phyloP scores from a whole-genome alignment of 2,888 invertebrate genomes.

The Seira ritae region DNA sequence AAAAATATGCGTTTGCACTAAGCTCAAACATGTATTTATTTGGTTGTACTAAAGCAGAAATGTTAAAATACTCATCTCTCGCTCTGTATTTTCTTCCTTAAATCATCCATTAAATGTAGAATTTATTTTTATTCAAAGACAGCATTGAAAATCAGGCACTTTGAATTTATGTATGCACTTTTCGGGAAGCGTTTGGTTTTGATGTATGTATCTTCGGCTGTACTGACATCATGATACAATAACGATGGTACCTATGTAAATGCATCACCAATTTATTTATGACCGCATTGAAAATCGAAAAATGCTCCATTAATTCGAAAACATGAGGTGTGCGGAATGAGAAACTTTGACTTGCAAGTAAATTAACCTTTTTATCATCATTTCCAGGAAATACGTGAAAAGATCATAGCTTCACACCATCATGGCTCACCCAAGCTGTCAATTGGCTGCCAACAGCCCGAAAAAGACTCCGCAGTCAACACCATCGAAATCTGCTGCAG shows the following conservation, averaged over 20 bases:
- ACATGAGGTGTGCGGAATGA: neutral
- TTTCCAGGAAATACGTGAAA: neutral
- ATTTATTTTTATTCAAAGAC: neutral
- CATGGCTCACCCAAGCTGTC: slow-evolving; percentile 72
- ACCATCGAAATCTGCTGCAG: slow-evolving; percentile 68
- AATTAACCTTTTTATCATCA: neutral
- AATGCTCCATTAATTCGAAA: neutral
- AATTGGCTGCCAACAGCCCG: slow-evolving; percentile 70
- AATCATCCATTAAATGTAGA: neutral
- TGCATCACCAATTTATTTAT: neutral
- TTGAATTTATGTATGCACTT: slow-evolving; percentile 27
- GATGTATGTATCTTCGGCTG: neutral
- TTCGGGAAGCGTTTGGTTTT: slow-evolving; percentile 3
- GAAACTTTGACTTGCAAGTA: neutral
- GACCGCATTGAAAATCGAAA: neutral
- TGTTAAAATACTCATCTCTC: neutral
- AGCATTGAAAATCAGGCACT: neutral
- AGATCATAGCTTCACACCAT: too few relatives aligned
- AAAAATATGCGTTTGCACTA: neutral
- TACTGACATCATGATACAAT: neutral
- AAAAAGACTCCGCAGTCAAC: slow-evolving; percentile 72
- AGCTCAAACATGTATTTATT: neutral
- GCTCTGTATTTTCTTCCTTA: neutral
- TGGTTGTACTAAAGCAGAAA: neutral
- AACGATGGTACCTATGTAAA: too few relatives aligned